phyloP scores from a whole-genome alignment of 2,113 vertebrate species.

The Anhinga rufa region DNA sequence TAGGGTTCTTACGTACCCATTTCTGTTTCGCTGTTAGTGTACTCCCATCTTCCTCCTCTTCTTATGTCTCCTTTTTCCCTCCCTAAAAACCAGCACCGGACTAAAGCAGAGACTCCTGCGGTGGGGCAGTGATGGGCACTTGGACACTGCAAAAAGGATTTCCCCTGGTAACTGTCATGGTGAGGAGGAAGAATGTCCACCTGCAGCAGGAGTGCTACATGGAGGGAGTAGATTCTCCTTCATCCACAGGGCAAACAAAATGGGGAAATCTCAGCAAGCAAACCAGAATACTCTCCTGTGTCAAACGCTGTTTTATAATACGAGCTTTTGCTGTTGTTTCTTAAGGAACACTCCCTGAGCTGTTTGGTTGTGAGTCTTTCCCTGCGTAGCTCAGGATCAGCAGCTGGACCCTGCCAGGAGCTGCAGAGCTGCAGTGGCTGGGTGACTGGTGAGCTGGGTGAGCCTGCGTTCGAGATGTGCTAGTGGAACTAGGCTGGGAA shows the following conservation, averaged over 20 bases:
- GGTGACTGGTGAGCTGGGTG: too few species aligned
- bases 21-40: neutral
- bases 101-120: slow-evolving; percentile 70
- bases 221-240: slow-evolving; percentile 62
- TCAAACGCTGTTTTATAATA: neutral
- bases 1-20: neutral
- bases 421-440: neutral
- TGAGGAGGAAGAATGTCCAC: slow-evolving; percentile 78
- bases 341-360: neutral
- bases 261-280: neutral
- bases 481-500: neutral
- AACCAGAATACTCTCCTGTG: accelerated
- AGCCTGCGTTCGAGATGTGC: accelerated
- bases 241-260: slow-evolving; percentile 72
- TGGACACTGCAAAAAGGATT: slow-evolving; percentile 93
- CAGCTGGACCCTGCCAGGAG: too few species aligned
- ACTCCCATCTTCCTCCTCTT: neutral
- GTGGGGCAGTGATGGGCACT: slow-evolving; percentile 85
- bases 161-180: slow-evolving; percentile 81
- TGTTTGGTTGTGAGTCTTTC: too few species aligned
- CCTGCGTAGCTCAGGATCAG: neutral
- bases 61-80: neutral
- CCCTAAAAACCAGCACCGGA: slow-evolving; percentile 74
- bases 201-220: slow-evolving; percentile 83
- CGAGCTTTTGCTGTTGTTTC: neutral